Evolutionary conservation across 2,888 invertebrate species (phyloP).

Genomic region (Thecophora atra): DNA sequence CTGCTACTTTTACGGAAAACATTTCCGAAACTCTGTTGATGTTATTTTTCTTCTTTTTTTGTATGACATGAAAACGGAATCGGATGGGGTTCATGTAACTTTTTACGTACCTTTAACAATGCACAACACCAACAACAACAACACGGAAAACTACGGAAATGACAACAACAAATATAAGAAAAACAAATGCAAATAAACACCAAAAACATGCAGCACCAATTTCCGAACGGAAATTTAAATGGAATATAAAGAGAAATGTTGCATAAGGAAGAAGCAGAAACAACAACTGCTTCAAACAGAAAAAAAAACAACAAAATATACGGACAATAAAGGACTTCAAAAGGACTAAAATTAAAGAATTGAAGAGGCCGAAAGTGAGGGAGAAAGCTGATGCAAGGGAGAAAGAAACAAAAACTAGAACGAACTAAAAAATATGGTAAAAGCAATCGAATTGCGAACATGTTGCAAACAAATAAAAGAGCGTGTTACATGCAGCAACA

Average conservation of each 20-base stretch:
- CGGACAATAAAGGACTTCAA: neutral
- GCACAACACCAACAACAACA: neutral
- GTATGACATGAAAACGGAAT: too few relatives aligned
- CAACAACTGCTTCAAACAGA: neutral
- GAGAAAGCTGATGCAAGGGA: neutral
- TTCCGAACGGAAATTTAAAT: slow-evolving; percentile 27
- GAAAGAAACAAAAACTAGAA: slow-evolving; percentile 1
- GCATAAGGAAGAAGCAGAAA: neutral
- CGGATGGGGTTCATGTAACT: too few relatives aligned
- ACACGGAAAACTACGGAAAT: neutral
- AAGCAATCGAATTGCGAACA: neutral
- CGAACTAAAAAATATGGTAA: neutral
- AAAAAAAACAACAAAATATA: neutral
- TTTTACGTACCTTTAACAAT: too few relatives aligned
- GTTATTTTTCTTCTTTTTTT: too few relatives aligned
- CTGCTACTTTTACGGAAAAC: too few relatives aligned
- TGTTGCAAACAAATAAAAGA: neutral
- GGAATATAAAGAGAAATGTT: slow-evolving; percentile 7
- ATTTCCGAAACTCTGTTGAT: too few relatives aligned
- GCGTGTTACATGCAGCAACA: neutral
- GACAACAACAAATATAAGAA: neutral
- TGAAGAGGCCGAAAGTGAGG: neutral
- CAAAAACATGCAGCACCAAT: slow-evolving; percentile 8
- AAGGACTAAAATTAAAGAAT: slow-evolving; percentile 10
- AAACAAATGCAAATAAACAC: neutral